Conservation (phyloP, 1,140 invertebrate species). For the Drosophila sucinea region DNA sequence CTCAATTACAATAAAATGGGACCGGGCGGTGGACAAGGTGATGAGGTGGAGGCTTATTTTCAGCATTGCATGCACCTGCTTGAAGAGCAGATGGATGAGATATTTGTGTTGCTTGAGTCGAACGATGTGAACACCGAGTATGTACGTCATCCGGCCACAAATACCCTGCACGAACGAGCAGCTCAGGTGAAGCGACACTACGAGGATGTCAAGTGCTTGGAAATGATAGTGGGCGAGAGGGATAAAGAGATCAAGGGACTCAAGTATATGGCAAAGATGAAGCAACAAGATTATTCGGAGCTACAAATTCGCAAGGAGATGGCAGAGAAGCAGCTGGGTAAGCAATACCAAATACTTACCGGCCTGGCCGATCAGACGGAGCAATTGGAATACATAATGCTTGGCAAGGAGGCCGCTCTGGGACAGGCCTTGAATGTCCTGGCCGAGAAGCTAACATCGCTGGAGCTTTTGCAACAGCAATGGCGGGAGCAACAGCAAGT, state of each 20-base stretch:
- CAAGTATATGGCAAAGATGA: conserved; percentile 91
- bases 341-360: conserved; percentile 86
- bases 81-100: conserved; percentile 85
- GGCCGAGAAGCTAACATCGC: conserved; percentile 43
- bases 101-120: conserved; percentile 89
- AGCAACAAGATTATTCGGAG: conserved; percentile 97
- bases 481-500: conserved; percentile 60
- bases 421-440: conserved; percentile 50
- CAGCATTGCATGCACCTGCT: conserved; percentile 85
- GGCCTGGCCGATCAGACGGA: conserved; percentile 64
- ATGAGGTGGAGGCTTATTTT: conserved; percentile 90
- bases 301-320: conserved; percentile 95
- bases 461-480: conserved; percentile 57
- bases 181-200: conserved; percentile 92
- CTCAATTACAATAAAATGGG: conserved; percentile 67
- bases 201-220: conserved; percentile 94
- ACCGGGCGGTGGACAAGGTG: conserved; percentile 88
- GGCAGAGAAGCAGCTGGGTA: conserved; percentile 94
- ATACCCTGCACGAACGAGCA: conserved; percentile 90
- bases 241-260: conserved; percentile 95
- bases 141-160: conserved; percentile 84
- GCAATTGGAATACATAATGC: conserved; percentile 56
- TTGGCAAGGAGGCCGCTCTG: conserved; percentile 57
- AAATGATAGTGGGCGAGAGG: conserved; percentile 91
- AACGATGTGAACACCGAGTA: conserved; percentile 86